These are phyloP conservation scores for Gavialis gangeticus DNA, from an alignment of 2,113 vertebrate genomes.

Conservation along the genomic window DNA sequence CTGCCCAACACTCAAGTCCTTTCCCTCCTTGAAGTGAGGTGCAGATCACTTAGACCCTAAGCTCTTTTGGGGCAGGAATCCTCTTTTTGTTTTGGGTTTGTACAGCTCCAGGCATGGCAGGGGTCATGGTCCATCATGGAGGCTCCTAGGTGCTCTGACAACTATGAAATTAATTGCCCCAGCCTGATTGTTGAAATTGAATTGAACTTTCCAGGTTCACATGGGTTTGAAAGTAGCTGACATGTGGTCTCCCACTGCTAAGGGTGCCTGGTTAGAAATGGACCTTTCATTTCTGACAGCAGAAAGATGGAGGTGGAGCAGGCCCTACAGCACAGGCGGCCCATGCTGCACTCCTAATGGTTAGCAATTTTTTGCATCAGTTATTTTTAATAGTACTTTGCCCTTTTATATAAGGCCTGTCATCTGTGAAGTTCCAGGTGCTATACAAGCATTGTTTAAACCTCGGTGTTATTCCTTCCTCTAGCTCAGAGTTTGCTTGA, in stretches of 20 bases:
- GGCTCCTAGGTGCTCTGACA: neutral
- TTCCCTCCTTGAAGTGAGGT: too few relatives aligned
- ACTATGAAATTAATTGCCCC: neutral
- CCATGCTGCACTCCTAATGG: neutral
- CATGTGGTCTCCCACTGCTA: neutral
- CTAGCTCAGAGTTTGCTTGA: neutral
- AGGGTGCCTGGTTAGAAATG: neutral
- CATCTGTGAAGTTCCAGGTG: rapidly evolving
- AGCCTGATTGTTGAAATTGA: neutral
- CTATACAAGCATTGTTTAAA: neutral
- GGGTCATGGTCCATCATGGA: neutral
- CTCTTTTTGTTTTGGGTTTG: neutral
- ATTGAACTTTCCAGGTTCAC: neutral
- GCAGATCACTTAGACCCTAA: neutral
- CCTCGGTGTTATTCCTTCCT: neutral
- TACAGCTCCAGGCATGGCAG: neutral
- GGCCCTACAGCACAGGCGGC: neutral
- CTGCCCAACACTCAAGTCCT: too few relatives aligned
- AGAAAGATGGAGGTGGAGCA: neutral
- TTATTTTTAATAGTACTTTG: neutral
- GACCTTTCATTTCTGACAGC: neutral
- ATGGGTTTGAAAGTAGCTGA: neutral
- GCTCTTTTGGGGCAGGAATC: neutral
- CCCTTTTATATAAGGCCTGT: too few relatives aligned
- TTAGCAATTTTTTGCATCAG: neutral